Conservation (phyloP, 2,888 invertebrate species). For the Anodontia alba region DNA sequence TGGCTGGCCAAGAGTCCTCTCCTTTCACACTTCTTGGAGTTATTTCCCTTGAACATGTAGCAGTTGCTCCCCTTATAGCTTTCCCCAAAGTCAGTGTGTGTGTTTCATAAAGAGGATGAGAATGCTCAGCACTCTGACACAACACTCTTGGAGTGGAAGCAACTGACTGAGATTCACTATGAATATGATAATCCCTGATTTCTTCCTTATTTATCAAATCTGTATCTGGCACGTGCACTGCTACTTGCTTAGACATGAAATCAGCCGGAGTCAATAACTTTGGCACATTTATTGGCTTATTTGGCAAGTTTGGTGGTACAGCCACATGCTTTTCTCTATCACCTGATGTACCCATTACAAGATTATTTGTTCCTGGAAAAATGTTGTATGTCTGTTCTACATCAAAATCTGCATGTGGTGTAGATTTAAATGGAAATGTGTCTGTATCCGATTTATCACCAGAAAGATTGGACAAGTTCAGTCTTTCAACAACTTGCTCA, state of each 20-base stretch:
- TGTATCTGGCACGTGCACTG: background rate
- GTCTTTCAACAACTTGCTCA: conserved; percentile 34
- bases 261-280: conserved; percentile 65
- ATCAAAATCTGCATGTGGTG: background rate
- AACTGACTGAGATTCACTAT: conserved; percentile 31
- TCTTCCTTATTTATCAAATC: background rate
- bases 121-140: conserved; percentile 50
- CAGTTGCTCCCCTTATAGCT: conserved; percentile 9
- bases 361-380: background rate
- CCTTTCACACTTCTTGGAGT: conserved; percentile 45
- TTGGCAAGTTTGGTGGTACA: background rate
- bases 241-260: conserved; percentile 47
- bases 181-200: background rate
- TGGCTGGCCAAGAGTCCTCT: background rate
- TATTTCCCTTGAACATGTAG: conserved; percentile 29
- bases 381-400: background rate
- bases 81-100: conserved; percentile 40
- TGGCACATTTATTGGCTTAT: conserved; percentile 24
- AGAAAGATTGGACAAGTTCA: conserved; percentile 32
- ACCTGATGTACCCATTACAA: background rate
- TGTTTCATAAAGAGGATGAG: conserved; percentile 53
- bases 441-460: conserved; percentile 14
- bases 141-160: conserved; percentile 55
- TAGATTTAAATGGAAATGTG: conserved; percentile 22
- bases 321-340: background rate